Conservation (phyloP, 2,113 vertebrate genomes). For the Eira barbara region DNA sequence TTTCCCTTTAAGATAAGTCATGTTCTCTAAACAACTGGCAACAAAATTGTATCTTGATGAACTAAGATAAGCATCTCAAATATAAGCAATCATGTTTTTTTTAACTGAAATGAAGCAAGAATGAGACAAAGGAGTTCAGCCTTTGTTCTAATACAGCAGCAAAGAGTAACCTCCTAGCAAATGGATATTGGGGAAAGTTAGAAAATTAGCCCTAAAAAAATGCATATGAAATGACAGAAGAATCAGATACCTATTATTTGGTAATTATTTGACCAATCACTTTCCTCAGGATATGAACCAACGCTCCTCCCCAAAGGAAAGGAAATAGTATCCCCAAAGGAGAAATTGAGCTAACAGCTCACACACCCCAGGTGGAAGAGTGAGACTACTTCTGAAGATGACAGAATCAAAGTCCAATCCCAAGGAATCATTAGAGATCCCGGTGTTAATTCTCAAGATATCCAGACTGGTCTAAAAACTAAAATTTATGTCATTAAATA, state of each 20-base stretch:
- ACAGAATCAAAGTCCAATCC: neutral
- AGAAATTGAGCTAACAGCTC: conserved; percentile 10
- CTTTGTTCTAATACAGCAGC: neutral
- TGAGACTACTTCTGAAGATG: neutral
- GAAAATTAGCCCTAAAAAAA: neutral
- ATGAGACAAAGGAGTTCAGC: neutral
- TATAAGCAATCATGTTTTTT: neutral
- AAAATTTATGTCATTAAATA: conserved; percentile 29
- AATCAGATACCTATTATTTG: neutral
- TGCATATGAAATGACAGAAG: neutral
- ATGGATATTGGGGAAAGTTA: neutral
- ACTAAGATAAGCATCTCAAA: conserved; percentile 8
- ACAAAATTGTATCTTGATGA: conserved; percentile 29
- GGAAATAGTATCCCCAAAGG: neutral
- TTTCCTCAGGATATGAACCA: neutral
- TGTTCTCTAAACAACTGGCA: neutral
- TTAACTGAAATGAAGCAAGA: conserved; percentile 13
- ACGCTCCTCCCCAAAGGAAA: neutral
- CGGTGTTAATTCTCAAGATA: conserved; percentile 19
- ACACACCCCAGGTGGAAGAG: neutral
- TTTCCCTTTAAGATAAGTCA: neutral
- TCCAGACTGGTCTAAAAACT: neutral
- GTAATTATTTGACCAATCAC: neutral
- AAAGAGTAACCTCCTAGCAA: neutral
- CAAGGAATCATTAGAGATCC: neutral